These are phyloP conservation scores for Mongoloraphidia duomilia DNA, from an alignment of 2,888 invertebrate genomes.

Conservation along the genomic window DNA sequence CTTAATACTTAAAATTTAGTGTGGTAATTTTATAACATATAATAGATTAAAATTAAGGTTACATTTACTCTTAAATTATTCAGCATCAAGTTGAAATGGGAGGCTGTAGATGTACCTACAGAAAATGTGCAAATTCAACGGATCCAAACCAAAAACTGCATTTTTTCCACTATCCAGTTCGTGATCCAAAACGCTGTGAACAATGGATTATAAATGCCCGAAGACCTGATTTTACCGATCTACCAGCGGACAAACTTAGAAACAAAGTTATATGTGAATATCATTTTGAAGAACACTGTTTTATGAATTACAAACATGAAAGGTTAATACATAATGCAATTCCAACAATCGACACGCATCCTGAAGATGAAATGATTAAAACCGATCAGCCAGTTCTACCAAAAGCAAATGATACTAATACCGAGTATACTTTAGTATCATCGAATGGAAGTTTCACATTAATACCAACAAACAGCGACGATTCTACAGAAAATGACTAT, in stretches of 20 bases:
- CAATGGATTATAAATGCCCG: constrained; percentile 42
- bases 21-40: no score
- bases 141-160: constrained; percentile 32
- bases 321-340: constrained; percentile 39
- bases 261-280: constrained; percentile 45
- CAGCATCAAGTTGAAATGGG: constrained; percentile 30
- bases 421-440: no score
- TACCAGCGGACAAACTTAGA: constrained; percentile 40
- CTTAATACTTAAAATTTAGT: no score
- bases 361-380: constrained; percentile 26
- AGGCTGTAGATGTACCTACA: constrained; percentile 43
- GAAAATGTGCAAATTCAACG: constrained; percentile 36
- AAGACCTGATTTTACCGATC: constrained; percentile 34
- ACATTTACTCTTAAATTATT: no score
- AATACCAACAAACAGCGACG: no score
- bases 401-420: constrained; percentile 9
- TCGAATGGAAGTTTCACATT: no score
- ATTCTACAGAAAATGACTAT: no score
- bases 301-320: constrained; percentile 39
- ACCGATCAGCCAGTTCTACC: constrained; percentile 17
- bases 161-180: constrained; percentile 47
- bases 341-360: constrained; percentile 31
- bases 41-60: no score
- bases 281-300: constrained; percentile 39
- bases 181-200: constrained; percentile 39